Conservation (phyloP, 2,797 vertebrate species). For the Helostoma temminkii region DNA sequence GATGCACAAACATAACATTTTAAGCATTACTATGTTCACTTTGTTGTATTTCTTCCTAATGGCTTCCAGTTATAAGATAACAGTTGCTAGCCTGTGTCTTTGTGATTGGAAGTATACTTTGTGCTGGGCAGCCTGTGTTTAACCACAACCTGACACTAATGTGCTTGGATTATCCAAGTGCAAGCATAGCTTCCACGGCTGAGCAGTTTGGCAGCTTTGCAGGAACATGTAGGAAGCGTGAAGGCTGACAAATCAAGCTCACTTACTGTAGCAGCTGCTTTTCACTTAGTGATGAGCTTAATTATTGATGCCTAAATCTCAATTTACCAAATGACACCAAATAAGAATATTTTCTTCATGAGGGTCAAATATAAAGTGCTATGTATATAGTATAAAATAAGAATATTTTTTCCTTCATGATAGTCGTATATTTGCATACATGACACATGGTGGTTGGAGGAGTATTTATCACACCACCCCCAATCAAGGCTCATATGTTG, state of each 20-base stretch:
- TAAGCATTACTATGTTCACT: no score
- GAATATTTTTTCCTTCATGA: constrained; percentile 40
- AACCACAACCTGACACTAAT: constrained; percentile 29
- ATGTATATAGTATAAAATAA: constrained; percentile 32
- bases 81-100: not conserved
- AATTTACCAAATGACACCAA: constrained; percentile 43
- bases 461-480: no score
- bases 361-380: constrained; percentile 48
- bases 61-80: no score
- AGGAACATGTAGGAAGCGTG: constrained; percentile 30
- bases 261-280: constrained; percentile 57
- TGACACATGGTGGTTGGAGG: no score
- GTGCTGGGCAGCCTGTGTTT: constrained; percentile 13
- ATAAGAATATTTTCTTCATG: constrained; percentile 36
- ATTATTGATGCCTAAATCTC: constrained; percentile 55
- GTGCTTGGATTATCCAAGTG: constrained; percentile 8
- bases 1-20: no score
- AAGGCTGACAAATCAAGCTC: constrained; percentile 41
- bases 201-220: constrained; percentile 32
- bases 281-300: constrained; percentile 46
- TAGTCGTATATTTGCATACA: constrained; percentile 50
- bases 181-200: constrained; percentile 9
- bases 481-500: not conserved
- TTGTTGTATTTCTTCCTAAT: no score
- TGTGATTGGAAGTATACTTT: constrained; percentile 8